These are phyloP conservation scores for Seira musarum DNA, from an alignment of 2,888 invertebrate species.

Conservation along the genomic window DNA sequence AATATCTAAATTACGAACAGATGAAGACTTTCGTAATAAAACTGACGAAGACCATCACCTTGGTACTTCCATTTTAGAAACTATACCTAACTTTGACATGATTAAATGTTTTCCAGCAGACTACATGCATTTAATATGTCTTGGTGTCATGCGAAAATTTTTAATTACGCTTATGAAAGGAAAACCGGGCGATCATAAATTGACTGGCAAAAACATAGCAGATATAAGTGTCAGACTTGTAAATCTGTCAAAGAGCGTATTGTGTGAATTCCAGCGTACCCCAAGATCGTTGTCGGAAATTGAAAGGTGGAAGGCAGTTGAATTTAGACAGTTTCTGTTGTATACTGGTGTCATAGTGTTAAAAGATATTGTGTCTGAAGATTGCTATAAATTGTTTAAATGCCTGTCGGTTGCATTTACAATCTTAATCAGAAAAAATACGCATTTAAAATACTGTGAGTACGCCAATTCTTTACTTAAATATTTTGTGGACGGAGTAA, in stretches of 20 bases:
- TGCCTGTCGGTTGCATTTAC: neutral
- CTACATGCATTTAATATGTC: conserved; percentile 32
- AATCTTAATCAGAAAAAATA: neutral
- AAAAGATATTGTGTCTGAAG: neutral
- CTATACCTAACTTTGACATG: neutral
- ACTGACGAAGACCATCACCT: conserved; percentile 20
- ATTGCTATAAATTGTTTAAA: neutral
- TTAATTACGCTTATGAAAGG: conserved; percentile 23
- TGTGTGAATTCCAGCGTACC: conserved; percentile 22
- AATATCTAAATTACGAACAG: neutral
- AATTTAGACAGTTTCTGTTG: conserved; percentile 33
- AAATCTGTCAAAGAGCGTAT: no score
- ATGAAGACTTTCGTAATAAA: neutral
- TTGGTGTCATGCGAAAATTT: conserved; percentile 30
- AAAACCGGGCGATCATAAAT: conserved; percentile 12
- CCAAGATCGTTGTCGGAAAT: conserved; percentile 14
- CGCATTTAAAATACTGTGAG: neutral
- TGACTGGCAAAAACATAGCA: neutral
- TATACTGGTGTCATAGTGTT: conserved; percentile 29
- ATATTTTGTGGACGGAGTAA: conserved; percentile 10
- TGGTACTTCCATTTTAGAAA: conserved; percentile 5
- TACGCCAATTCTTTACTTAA: conserved; percentile 1
- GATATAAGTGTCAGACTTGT: no score
- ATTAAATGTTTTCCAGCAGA: conserved; percentile 20
- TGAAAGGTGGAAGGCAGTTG: conserved; percentile 41